phyloP scores from a whole-genome alignment of 1,140 invertebrate genomes.

The Chrysomallon squamiferum region DNA sequence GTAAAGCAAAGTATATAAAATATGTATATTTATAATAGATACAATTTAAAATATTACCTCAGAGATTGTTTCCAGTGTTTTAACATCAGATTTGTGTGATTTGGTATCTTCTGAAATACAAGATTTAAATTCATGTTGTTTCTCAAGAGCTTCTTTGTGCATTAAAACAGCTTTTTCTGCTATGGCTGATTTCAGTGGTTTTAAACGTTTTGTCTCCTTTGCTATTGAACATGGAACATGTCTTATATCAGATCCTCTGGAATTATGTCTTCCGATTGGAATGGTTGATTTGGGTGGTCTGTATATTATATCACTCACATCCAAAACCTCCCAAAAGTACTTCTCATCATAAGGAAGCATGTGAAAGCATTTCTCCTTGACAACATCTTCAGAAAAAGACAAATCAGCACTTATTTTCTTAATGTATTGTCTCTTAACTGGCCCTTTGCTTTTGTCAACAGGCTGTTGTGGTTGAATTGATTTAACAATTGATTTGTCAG shows the following conservation, averaged over 20 bases:
- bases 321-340: slow-evolving; percentile 52
- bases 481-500: not conserved
- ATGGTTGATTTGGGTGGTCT: slow-evolving; percentile 23
- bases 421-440: slow-evolving; percentile 45
- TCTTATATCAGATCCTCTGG: slow-evolving; percentile 34
- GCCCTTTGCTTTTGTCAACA: slow-evolving; percentile 26
- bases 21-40: too few relatives aligned
- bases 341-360: slow-evolving; percentile 58
- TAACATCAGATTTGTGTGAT: not conserved
- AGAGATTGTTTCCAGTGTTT: not conserved
- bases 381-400: slow-evolving; percentile 55
- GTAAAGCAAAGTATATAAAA: too few relatives aligned
- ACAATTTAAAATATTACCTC: too few relatives aligned
- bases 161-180: slow-evolving; percentile 44
- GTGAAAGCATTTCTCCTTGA: slow-evolving; percentile 56
- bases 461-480: slow-evolving; percentile 22
- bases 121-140: slow-evolving; percentile 25
- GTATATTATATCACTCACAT: slow-evolving; percentile 33
- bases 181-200: slow-evolving; percentile 47
- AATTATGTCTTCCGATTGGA: slow-evolving; percentile 49
- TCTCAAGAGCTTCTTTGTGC: slow-evolving; percentile 33
- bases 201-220: slow-evolving; percentile 40
- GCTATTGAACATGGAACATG: slow-evolving; percentile 54
- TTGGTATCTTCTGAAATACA: slow-evolving; percentile 9
- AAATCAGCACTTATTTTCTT: slow-evolving; percentile 48